phyloP scores from a whole-genome alignment of 1,140 invertebrate genomes.

The Anoplophora glabripennis region DNA sequence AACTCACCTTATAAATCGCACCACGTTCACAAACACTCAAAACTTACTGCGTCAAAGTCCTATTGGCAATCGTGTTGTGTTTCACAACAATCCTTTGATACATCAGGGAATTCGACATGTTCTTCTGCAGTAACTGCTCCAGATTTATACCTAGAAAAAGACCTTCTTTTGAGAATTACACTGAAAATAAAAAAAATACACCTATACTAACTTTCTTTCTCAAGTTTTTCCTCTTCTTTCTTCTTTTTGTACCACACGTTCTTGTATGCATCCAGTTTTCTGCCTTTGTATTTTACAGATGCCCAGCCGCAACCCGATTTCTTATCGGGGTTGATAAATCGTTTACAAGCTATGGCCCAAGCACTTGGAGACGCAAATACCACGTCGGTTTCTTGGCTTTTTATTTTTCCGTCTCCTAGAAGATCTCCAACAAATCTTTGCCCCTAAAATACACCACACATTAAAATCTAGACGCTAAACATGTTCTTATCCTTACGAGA shows the following conservation, averaged over 20 bases:
- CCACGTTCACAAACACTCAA: slow-evolving; percentile 6
- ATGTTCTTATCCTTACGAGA: slow-evolving; percentile 56
- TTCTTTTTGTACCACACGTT: slow-evolving; percentile 77
- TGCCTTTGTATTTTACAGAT: slow-evolving; percentile 77
- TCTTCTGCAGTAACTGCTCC: slow-evolving; percentile 49
- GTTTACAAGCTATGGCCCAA: slow-evolving; percentile 89
- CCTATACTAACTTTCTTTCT: slow-evolving; percentile 23
- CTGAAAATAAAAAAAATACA: background rate
- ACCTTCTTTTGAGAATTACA: background rate
- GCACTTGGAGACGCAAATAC: slow-evolving; percentile 87
- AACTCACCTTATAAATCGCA: slow-evolving; percentile 5
- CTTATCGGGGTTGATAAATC: slow-evolving; percentile 86
- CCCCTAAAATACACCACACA: slow-evolving; percentile 58
- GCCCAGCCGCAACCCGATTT: slow-evolving; percentile 92
- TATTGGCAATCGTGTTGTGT: slow-evolving; percentile 66
- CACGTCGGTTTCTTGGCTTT: slow-evolving; percentile 82
- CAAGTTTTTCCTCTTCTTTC: slow-evolving; percentile 49
- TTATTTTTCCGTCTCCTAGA: slow-evolving; percentile 81
- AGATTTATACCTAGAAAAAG: slow-evolving; percentile 43
- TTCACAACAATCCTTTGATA: slow-evolving; percentile 64
- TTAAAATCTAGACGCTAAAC: background rate
- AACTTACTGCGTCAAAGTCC: slow-evolving; percentile 68
- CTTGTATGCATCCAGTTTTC: slow-evolving; percentile 84
- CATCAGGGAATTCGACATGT: slow-evolving; percentile 44
- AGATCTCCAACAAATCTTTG: slow-evolving; percentile 87